These are phyloP conservation scores for Ursus arctos DNA, from an alignment of 2,113 vertebrate genomes.

Conservation along the genomic window DNA sequence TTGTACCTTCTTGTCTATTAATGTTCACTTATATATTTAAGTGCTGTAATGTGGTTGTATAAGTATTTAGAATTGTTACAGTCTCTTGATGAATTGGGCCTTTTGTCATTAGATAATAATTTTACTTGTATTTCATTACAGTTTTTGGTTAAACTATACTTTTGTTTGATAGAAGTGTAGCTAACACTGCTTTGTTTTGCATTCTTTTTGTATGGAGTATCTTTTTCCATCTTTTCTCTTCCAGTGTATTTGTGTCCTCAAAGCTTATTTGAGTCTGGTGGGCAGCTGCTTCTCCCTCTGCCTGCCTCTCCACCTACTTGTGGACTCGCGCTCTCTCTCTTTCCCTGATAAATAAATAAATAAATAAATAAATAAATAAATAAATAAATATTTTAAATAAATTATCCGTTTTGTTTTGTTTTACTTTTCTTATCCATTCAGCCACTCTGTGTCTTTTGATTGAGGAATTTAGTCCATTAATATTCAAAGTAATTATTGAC, in stretches of 20 bases:
- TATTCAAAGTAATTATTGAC: background rate
- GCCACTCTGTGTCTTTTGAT: background rate
- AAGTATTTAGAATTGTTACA: background rate
- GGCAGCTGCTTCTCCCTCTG: background rate
- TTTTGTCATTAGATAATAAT: background rate
- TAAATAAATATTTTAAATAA: too few species aligned
- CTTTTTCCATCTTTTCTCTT: background rate
- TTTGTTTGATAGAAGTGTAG: background rate
- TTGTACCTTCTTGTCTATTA: background rate
- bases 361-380: too few species aligned
- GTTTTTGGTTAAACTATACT: background rate
- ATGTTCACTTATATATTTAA: background rate
- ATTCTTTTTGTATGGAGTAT: background rate
- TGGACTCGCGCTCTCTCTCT: too few species aligned
- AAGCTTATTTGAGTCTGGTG: background rate
- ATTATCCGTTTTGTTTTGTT: background rate
- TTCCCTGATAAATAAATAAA: too few species aligned
- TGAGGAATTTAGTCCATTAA: background rate
- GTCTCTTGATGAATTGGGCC: background rate
- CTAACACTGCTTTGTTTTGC: background rate
- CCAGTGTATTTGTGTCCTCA: background rate
- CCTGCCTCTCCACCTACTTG: too few species aligned
- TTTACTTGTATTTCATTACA: background rate
- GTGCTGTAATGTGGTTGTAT: background rate
- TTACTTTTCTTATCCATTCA: background rate